Evolutionary conservation across 2,113 vertebrate species (phyloP), one percentile per base, ranked within the genome.

Genomic region (Azemiops feae): DNA sequence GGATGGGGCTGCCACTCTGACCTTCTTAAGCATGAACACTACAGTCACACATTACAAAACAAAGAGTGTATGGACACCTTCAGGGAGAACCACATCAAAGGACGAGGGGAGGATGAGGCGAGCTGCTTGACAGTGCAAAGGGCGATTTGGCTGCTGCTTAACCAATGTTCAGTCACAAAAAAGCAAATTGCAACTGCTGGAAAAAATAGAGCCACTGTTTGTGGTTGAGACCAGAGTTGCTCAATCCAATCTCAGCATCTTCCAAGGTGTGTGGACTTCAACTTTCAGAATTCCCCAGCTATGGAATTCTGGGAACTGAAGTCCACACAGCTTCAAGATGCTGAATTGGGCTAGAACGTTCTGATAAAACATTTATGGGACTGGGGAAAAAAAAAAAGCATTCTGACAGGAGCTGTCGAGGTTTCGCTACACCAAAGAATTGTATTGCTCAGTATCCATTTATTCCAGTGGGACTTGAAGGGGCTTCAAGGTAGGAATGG

Each of bases 1-100:
- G 96, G 97, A 96, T 94, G 95, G 90, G 96, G 95, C 96, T 96
- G 97, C 96, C 97, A 95, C 94, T 96, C 93, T 96, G 93, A 88
- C 95, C 95, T 96, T 93, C 92, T 57, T 95, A 98, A 98, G 98
- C 97, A 93, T 94, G 97, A 87, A 97, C 97, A 85, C 96, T 96
- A 97, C 96, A 98, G 98, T 97, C 97, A 98, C 98, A 98, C 97
- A 89, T 96, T 96, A 97, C 97, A 92, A 92, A 97, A 98, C 92
- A 9, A 81, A 94, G 96, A 98, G 97, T 97, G 98, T 97, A 92
- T 95, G 90, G 96, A 91, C 94, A 94, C 53, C 12, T 92, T 10
- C 20, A 87, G 91, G 91, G 89, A 91, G 97, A 58, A 60, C 27
- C 96, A 96, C 93, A 97, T 47, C 94, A 95, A 91, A 96, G 96